Evolutionary conservation across 2,797 vertebrate species (phyloP).

Genomic region (Pterois miles): DNA sequence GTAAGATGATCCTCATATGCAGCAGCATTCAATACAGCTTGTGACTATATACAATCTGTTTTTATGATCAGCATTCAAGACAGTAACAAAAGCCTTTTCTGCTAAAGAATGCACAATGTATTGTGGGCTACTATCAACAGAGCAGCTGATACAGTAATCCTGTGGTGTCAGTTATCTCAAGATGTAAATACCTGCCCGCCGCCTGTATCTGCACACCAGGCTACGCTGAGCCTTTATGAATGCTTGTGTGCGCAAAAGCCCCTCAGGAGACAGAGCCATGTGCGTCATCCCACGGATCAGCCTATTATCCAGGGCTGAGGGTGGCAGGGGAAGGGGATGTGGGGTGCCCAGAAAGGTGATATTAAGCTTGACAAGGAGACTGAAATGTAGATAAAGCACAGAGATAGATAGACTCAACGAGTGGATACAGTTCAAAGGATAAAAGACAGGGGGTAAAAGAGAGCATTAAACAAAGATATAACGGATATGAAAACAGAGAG

Average conservation of each 20-base stretch:
- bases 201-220: slow-evolving; percentile 60
- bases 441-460: slow-evolving; percentile 3
- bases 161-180: slow-evolving; percentile 72
- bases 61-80: slow-evolving; percentile 42
- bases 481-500: slow-evolving; percentile 7
- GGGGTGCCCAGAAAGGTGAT: slow-evolving; percentile 64
- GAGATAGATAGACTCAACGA: slow-evolving; percentile 7
- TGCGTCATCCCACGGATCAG: slow-evolving; percentile 78
- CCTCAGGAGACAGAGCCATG: slow-evolving; percentile 71
- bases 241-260: slow-evolving; percentile 74
- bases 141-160: slow-evolving; percentile 62
- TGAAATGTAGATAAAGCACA: slow-evolving; percentile 33
- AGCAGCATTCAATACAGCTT: not conserved
- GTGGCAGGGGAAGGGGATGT: slow-evolving; percentile 48
- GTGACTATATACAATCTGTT: slow-evolving; percentile 20
- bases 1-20: slow-evolving; percentile 15
- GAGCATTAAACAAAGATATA: not conserved
- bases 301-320: slow-evolving; percentile 72
- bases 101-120: slow-evolving; percentile 54
- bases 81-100: slow-evolving; percentile 57
- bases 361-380: slow-evolving; percentile 37
- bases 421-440: slow-evolving; percentile 21
- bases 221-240: slow-evolving; percentile 69
- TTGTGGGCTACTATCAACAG: slow-evolving; percentile 35
- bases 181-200: slow-evolving; percentile 74